phyloP scores from a whole-genome alignment of 2,113 vertebrate genomes.

The Rhinoptilus africanus region DNA sequence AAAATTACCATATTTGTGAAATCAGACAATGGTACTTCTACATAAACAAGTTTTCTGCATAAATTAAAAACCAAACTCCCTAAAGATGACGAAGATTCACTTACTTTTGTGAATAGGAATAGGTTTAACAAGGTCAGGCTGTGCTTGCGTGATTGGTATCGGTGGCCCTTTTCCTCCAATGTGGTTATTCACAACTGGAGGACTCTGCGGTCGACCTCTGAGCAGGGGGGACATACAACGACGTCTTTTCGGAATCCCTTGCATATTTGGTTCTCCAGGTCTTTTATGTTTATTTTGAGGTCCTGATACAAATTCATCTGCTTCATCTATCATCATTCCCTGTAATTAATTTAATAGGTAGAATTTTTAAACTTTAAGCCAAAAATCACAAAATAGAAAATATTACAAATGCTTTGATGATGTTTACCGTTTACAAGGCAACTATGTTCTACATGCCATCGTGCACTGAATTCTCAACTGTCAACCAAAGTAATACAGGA shows the following conservation, averaged over 20 bases:
- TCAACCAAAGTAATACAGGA: neutral
- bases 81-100: neutral
- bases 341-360: neutral
- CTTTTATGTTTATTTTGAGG: slow-evolving; percentile 84
- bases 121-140: slow-evolving; percentile 73
- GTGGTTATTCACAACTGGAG: slow-evolving; percentile 72
- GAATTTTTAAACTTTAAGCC: neutral
- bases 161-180: slow-evolving; percentile 77
- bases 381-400: neutral
- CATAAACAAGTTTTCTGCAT: neutral
- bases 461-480: neutral
- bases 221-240: slow-evolving; percentile 80
- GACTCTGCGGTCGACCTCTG: slow-evolving; percentile 64
- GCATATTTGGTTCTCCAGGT: slow-evolving; percentile 79
- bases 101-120: slow-evolving; percentile 76
- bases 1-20: neutral
- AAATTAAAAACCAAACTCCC: neutral
- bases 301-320: slow-evolving; percentile 83
- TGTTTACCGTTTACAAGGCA: neutral
- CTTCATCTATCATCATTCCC: slow-evolving; percentile 89
- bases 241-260: slow-evolving; percentile 76
- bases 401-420: neutral
- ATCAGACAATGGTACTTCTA: neutral
- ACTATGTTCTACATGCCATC: neutral
- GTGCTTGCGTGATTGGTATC: slow-evolving; percentile 53